phyloP scores from a whole-genome alignment of 2,113 vertebrate genomes.

The Spilogale gracilis region DNA sequence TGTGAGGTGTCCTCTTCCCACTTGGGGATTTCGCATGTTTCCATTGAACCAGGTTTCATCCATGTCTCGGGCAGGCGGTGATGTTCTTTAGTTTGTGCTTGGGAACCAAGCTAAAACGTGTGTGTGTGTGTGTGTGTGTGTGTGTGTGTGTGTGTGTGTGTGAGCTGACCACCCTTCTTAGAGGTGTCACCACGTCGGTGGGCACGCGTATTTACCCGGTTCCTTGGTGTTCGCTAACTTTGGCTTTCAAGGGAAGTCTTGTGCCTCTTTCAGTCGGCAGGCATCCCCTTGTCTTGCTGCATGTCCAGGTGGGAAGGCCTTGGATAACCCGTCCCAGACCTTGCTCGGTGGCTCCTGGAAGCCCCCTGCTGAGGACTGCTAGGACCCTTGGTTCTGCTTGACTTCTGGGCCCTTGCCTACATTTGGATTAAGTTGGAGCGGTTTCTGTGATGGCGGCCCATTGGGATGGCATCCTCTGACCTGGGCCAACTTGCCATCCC shows the following conservation, averaged over 20 bases:
- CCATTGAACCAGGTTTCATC: neutral
- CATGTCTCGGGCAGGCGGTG: too few species aligned
- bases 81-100: neutral
- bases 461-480: accelerated
- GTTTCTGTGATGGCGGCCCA: neutral
- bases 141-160: accelerated
- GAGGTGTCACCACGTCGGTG: accelerated
- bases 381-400: neutral
- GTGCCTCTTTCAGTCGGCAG: neutral
- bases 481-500: accelerated
- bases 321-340: neutral
- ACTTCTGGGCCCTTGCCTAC: too few species aligned
- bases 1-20: neutral
- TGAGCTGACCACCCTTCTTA: neutral
- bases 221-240: neutral
- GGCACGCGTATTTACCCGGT: accelerated
- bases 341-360: neutral
- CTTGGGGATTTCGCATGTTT: neutral
- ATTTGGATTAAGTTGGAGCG: neutral
- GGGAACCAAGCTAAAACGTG: neutral
- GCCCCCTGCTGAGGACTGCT: accelerated
- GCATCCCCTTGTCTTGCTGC: neutral
- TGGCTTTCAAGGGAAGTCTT: neutral
- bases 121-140: accelerated
- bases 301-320: neutral